phyloP scores from a whole-genome alignment of 2,797 vertebrate genomes.

The Acropternis orthonyx region DNA sequence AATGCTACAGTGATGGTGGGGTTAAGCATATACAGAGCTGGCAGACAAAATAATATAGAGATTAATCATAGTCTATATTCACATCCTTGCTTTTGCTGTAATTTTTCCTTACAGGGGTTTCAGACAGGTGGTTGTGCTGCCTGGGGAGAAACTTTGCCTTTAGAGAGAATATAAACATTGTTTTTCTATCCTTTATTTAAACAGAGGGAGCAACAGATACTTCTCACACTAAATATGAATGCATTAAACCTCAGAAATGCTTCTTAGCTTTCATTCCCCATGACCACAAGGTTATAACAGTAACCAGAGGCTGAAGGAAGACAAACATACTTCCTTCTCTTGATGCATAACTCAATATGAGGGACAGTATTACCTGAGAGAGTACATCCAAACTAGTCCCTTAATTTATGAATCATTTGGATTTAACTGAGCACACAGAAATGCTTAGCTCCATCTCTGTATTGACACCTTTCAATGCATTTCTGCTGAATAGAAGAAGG shows the following conservation, averaged over 20 bases:
- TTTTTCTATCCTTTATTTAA: not conserved
- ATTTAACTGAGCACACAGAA: not conserved
- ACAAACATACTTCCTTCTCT: not conserved
- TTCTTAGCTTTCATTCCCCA: not conserved
- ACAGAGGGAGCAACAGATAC: not conserved
- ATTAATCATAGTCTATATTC: not conserved
- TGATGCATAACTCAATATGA: not conserved
- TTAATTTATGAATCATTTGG: not conserved
- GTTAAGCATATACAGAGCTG: not conserved
- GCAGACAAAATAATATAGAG: not conserved
- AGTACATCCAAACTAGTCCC: not conserved
- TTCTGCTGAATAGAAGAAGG: conserved; percentile 3
- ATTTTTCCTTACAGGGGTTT: not conserved
- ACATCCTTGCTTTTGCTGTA: not conserved
- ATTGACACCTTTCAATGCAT: not conserved
- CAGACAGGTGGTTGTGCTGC: not conserved
- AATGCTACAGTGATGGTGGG: not conserved
- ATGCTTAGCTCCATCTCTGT: not conserved
- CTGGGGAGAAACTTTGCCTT: not conserved
- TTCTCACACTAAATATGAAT: not conserved
- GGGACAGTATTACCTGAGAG: not conserved
- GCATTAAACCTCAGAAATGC: not conserved
- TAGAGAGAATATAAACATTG: not conserved
- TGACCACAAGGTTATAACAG: not conserved
- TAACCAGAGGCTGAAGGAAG: not conserved